Conservation (phyloP, 2,888 invertebrate genomes). For the Protodeltote pygarga region DNA sequence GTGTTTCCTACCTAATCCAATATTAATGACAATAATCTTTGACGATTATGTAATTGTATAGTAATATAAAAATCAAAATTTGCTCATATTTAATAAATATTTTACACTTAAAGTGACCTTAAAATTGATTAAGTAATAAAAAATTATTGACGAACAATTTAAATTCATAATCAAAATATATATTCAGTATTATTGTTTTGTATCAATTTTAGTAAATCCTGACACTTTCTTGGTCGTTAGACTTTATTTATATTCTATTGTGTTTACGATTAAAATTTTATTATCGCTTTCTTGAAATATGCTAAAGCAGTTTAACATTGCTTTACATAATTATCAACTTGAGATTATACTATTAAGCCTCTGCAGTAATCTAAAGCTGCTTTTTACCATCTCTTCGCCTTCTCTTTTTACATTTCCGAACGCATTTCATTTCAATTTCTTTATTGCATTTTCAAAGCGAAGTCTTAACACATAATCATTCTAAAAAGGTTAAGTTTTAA, state of each 20-base stretch:
- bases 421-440: conserved; percentile 61
- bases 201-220: conserved; percentile 15
- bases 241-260: conserved; percentile 15
- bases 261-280: conserved; percentile 28
- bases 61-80: conserved; percentile 49
- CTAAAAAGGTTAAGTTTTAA: conserved; percentile 60
- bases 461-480: conserved; percentile 48
- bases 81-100: conserved; percentile 57
- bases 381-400: conserved; percentile 29
- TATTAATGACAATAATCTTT: conserved; percentile 46
- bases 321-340: conserved; percentile 16
- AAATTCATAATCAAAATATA: conserved; percentile 28
- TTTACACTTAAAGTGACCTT: conserved; percentile 62
- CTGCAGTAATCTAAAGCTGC: conserved; percentile 26
- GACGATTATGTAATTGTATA: conserved; percentile 35
- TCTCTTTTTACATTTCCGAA: conserved; percentile 59
- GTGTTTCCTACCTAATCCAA: conserved; percentile 34
- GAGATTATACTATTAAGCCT: conserved; percentile 35
- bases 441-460: conserved; percentile 59
- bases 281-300: conserved; percentile 30
- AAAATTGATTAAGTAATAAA: conserved; percentile 43
- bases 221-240: background rate
- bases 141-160: conserved; percentile 38
- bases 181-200: conserved; percentile 46
- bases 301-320: conserved; percentile 14